A percentile compares a stretch with the other conserved stretches of the same genome.
phyloP scores from a whole-genome alignment of 2,113 vertebrate species.

The Antigone vipio region DNA sequence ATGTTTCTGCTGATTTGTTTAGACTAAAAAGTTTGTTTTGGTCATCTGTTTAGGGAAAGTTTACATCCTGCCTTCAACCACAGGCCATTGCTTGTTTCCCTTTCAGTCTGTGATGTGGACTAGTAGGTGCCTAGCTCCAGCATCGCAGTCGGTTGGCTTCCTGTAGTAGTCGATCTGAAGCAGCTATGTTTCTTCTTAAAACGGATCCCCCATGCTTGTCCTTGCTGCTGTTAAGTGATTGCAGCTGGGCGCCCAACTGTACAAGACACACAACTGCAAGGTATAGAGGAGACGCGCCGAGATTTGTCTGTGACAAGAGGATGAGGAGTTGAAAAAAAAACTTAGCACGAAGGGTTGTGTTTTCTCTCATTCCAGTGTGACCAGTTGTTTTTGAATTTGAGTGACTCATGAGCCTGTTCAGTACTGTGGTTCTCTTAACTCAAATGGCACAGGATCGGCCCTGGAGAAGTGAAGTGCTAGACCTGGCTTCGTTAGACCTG shows the following conservation, averaged over 20 bases:
- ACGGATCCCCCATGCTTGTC: neutral
- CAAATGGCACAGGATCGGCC: neutral
- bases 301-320: neutral
- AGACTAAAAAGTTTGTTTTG: constrained; percentile 9
- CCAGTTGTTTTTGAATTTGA: neutral
- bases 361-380: neutral
- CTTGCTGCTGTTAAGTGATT: neutral
- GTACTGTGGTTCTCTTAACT: neutral
- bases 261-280: neutral
- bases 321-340: neutral
- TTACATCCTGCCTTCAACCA: neutral
- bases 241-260: neutral
- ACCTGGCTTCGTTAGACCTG: neutral
- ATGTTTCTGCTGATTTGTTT: constrained; percentile 42
- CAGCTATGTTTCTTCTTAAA: neutral
- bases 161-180: neutral
- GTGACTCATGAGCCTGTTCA: neutral
- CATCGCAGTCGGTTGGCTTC: neutral
- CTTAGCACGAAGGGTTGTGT: neutral
- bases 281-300: neutral
- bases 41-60: neutral
- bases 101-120: neutral
- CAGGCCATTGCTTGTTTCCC: neutral
- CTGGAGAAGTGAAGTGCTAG: neutral
- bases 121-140: neutral